A percentile compares a stretch with the other conserved stretches of the same genome.
These are phyloP conservation scores for Metopolophium dirhodum DNA, from an alignment of 1,140 invertebrate genomes.

Conservation along the genomic window DNA sequence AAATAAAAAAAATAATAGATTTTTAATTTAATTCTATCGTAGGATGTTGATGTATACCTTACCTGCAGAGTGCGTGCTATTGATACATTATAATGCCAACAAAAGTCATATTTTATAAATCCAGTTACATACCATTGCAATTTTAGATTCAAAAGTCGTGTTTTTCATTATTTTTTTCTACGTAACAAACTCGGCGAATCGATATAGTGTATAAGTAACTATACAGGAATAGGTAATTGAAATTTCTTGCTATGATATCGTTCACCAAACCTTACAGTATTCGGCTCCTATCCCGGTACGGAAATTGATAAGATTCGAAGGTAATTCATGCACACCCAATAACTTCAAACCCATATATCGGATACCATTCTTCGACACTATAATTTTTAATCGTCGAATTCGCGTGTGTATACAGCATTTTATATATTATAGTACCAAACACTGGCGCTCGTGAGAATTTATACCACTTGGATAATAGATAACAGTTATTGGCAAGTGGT, in stretches of 20 bases:
- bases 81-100: constrained; percentile 42
- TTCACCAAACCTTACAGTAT: not conserved
- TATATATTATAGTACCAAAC: not conserved
- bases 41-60: not conserved
- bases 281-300: too few species aligned
- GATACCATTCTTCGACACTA: not conserved
- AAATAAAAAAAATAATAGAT: not conserved
- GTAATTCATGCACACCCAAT: not conserved
- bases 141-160: constrained; percentile 2
- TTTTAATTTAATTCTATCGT: not conserved
- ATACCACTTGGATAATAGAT: not conserved
- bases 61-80: not conserved
- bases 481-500: not conserved
- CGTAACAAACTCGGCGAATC: not conserved
- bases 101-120: constrained; percentile 40
- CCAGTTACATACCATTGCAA: constrained; percentile 8
- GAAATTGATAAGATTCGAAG: not conserved
- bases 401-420: not conserved
- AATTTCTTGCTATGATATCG: not conserved
- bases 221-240: not conserved
- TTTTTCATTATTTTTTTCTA: not conserved
- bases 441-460: not conserved
- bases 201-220: not conserved
- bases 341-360: not conserved
- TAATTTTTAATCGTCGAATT: not conserved